phyloP scores from a whole-genome alignment of 2,888 invertebrate species.

The Strigamia maritima region DNA sequence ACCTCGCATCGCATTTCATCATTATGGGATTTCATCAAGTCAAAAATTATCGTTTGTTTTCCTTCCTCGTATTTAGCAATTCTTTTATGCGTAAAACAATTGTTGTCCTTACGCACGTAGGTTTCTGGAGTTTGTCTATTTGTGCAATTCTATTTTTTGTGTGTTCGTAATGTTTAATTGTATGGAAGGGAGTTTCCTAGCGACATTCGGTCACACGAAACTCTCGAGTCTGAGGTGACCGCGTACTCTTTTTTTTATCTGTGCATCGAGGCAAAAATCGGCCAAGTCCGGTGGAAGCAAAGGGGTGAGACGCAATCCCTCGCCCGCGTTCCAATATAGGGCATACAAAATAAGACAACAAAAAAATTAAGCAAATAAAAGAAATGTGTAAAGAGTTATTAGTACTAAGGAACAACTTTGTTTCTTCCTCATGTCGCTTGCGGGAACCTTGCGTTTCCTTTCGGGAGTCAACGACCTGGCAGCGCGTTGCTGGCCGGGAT shows the following conservation, averaged over 20 bases:
- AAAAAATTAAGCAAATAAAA: neutral
- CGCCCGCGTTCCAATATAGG: constrained; percentile 19
- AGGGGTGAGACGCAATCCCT: neutral
- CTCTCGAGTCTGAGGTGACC: neutral
- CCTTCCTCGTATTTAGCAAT: constrained; percentile 1
- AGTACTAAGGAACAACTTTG: constrained; percentile 5
- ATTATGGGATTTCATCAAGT: neutral
- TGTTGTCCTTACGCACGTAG: neutral
- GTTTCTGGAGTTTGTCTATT: neutral
- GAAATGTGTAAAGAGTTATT: neutral
- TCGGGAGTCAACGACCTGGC: constrained; percentile 35
- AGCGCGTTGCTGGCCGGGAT: constrained; percentile 28
- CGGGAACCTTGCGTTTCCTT: constrained; percentile 36
- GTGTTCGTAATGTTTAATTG: neutral
- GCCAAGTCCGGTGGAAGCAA: constrained; percentile 32
- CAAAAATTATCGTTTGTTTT: neutral
- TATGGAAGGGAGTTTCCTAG: constrained; percentile 12
- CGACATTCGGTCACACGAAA: constrained; percentile 22
- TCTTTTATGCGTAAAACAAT: neutral
- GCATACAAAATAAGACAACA: neutral
- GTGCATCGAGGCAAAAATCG: constrained; percentile 26
- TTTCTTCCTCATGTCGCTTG: constrained; percentile 20
- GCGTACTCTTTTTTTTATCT: constrained; percentile 16
- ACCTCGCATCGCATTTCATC: neutral
- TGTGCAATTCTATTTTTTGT: neutral